These are phyloP conservation scores for Nansenia antarctica DNA, from an alignment of 2,113 vertebrate genomes.

Conservation along the genomic window DNA sequence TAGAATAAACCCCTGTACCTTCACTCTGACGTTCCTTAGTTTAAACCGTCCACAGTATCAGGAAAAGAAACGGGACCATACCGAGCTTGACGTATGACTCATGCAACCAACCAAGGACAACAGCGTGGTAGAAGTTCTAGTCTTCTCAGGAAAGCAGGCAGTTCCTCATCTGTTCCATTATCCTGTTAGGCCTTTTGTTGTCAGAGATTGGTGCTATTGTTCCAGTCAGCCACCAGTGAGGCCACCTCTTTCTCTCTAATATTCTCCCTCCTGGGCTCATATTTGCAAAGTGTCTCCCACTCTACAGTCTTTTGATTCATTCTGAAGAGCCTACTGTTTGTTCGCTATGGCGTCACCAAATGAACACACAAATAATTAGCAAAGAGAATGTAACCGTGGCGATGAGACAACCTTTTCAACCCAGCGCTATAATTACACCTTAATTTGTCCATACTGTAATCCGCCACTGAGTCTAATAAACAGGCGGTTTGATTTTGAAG, in stretches of 20 bases:
- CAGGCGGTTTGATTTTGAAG: constrained; percentile 42
- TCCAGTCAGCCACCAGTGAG: too few species aligned
- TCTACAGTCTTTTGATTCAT: constrained; percentile 39
- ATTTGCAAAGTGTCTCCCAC: constrained; percentile 38
- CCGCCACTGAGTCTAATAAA: constrained; percentile 38
- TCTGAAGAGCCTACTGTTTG: constrained; percentile 25
- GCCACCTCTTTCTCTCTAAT: too few species aligned
- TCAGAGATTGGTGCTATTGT: too few species aligned
- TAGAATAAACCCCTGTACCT: not conserved
- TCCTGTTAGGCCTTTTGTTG: too few species aligned
- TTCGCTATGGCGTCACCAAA: constrained; percentile 40
- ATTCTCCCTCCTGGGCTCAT: constrained; percentile 7
- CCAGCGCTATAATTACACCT: constrained; percentile 56
- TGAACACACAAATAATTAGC: constrained; percentile 44
- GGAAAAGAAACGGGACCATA: too few species aligned
- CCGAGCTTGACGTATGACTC: too few species aligned
- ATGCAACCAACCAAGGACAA: too few species aligned
- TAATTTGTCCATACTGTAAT: constrained; percentile 43
- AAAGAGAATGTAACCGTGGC: constrained; percentile 23
- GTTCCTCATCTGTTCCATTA: too few species aligned
- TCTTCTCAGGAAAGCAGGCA: too few species aligned
- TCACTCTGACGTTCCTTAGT: too few species aligned
- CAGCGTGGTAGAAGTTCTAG: too few species aligned
- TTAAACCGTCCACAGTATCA: too few species aligned
- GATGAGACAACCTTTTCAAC: constrained; percentile 46